phyloP scores from a whole-genome alignment of 2,797 vertebrate species.

The Fistularia tabacaria region DNA sequence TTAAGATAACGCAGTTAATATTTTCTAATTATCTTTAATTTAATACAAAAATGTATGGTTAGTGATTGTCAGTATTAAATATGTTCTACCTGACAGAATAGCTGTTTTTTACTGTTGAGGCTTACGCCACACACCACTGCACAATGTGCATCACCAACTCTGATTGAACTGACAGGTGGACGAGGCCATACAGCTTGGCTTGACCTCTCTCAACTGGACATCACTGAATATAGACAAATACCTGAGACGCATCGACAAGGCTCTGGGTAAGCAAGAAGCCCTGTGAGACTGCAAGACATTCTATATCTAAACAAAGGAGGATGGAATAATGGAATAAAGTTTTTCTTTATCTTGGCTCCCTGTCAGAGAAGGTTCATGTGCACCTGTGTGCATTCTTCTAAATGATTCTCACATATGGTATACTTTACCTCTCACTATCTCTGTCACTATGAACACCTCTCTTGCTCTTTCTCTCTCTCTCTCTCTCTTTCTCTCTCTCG shows the following conservation, averaged over 20 bases:
- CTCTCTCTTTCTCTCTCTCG: neutral
- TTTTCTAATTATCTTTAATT: too few relatives aligned
- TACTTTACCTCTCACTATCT: too few relatives aligned
- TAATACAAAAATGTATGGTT: too few relatives aligned
- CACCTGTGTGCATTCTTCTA: neutral
- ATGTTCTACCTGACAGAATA: neutral
- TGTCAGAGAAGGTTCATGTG: slow-evolving; percentile 14
- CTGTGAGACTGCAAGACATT: too few relatives aligned
- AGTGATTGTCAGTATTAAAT: too few relatives aligned
- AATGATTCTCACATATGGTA: too few relatives aligned
- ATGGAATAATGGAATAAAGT: too few relatives aligned
- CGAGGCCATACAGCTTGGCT: slow-evolving; percentile 82
- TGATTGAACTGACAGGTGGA: slow-evolving; percentile 72
- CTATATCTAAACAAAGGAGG: too few relatives aligned
- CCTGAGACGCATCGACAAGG: slow-evolving; percentile 71
- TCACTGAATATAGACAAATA: slow-evolving; percentile 89
- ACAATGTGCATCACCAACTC: slow-evolving; percentile 12
- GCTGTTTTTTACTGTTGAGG: neutral
- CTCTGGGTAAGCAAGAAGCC: slow-evolving; percentile 76
- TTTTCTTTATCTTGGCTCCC: too few relatives aligned
- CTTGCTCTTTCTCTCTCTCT: neutral
- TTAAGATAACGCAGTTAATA: too few relatives aligned
- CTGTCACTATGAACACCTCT: too few relatives aligned
- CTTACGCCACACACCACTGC: neutral
- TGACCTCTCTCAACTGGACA: slow-evolving; percentile 85